Evolutionary conservation across 2,888 invertebrate species (phyloP), one percentile per base, ranked within the genome.

Genomic region (Aleiodes testaceus): DNA sequence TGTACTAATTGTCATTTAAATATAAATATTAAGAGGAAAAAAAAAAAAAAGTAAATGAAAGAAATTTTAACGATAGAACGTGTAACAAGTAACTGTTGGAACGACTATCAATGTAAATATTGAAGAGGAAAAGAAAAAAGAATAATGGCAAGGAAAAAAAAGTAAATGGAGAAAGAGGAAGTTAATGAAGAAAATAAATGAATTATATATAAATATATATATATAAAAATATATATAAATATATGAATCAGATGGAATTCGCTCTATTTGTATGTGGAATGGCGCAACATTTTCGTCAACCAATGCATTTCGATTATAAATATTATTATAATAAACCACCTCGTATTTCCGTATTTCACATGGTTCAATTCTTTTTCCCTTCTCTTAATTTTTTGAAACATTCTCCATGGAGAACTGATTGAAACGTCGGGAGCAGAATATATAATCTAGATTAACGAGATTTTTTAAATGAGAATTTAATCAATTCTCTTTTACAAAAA

Each of bases 251-350:
- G 67, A 72, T 63, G 73, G 75, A 66, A 69, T 50, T 45, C 26
- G 53, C 55, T 44, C 47, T 74, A 73, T 75, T 72, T 73, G 73
- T 69, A 59, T 69, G 70, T 55, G 59, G 53, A 64, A 53, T 66
- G 61, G 68, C 73, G 79, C 79, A 20, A 70, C 30, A 53, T 52
- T 63, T 47, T 70, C 79, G 80, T 80, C 83, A 82, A 66, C 49
- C 79, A 79, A 84, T 80, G 80, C 83, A 83, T 81, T 82, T 82
- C 83, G 81, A 85, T 81, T 84, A 86, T 85, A 84, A 86, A 85
- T 84, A 85, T 82, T 82, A 86, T 84, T 86, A 86, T 82, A 87
- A 87, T 87, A 86, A 87, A 87, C 86, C 85, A 86, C 83, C 86
- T 85, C 85, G 86, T 87, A 87, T 87, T 87, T 87, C 86, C 85